Evolutionary conservation across 2,888 invertebrate genomes (phyloP), one percentile per base, ranked within the genome.

Genomic region (Lithosia quadra): DNA sequence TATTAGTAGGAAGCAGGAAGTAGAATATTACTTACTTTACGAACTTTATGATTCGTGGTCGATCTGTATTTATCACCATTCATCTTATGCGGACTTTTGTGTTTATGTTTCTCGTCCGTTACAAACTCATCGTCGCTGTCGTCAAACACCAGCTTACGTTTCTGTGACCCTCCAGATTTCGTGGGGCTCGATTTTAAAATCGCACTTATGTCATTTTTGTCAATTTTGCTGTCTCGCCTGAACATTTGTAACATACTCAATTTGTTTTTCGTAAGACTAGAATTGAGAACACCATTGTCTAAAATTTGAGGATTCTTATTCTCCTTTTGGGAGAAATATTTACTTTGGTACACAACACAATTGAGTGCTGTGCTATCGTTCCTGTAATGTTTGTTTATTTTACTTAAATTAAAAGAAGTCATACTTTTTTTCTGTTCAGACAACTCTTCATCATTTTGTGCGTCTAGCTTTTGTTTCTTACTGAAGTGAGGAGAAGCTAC

Each of bases 91-190:
- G 81, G 80, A 81, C 79, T 89, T 65, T 70, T 77, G 21, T 56
- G 68, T 15, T 63, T 66, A n/a, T 63, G 75, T 64, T 81, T 87
- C 1, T 86, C 80, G 59, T 84, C 82, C 61, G 66, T 71, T 55
- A 91, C 84, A 76, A 95, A 95, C 74, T 95, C 95, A 72, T 95
- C 94, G 72, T 95, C 94, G 65, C 92, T 91, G n/a, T 92, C 90
- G 24, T 88, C 83, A 72, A 90, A 90, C 0, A 72, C 69, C 21
- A 89, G 49, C 73, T 86, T 89, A n/a, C 84, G 76, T 80, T 86
- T 86, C 71, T 84, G 79, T 55, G 75, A 49, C 11, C 67, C 65
- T 28, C 69, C 69, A 10, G 70, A 43, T 57, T 81, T 82, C 21
- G 64, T 68, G 24, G 76, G 79, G 62, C 76, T 85, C 5, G 74